Evolutionary conservation across 1,140 invertebrate genomes (phyloP).

Genomic region (Pomacea maculata): DNA sequence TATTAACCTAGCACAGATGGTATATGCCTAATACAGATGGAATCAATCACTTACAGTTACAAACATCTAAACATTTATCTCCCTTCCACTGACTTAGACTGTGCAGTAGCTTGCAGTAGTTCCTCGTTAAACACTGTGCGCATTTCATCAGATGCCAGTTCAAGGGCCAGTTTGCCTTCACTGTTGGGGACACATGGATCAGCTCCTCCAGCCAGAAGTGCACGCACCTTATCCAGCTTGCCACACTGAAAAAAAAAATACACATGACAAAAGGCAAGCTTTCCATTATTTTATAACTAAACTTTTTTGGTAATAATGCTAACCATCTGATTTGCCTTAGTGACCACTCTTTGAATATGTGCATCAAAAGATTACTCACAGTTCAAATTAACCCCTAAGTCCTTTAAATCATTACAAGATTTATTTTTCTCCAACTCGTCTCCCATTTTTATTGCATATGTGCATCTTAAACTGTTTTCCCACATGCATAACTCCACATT

Average conservation of each 20-base stretch:
- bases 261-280: background rate
- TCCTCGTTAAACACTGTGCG: constrained; percentile 73
- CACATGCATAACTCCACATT: no score
- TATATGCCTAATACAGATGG: no score
- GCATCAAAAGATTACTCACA: background rate
- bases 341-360: background rate
- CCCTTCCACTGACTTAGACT: constrained; percentile 70
- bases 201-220: constrained; percentile 71
- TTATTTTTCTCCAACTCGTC: no score
- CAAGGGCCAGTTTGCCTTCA: constrained; percentile 70
- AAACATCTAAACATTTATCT: no score
- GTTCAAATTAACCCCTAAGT: background rate
- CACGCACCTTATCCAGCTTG: constrained; percentile 71
- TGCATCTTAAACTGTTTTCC: no score
- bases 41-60: no score
- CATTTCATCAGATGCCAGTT: constrained; percentile 69
- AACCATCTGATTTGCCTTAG: background rate
- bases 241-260: constrained; percentile 66
- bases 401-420: no score
- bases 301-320: background rate
- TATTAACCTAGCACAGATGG: no score
- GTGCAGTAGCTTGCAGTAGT: constrained; percentile 73
- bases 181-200: constrained; percentile 71
- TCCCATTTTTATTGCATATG: no score
- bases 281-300: background rate